Percentiles rank a stretch among this genome's conserved stretches.
phyloP scores from a whole-genome alignment of 2,113 vertebrate genomes.

The Dasyprocta punctata region DNA sequence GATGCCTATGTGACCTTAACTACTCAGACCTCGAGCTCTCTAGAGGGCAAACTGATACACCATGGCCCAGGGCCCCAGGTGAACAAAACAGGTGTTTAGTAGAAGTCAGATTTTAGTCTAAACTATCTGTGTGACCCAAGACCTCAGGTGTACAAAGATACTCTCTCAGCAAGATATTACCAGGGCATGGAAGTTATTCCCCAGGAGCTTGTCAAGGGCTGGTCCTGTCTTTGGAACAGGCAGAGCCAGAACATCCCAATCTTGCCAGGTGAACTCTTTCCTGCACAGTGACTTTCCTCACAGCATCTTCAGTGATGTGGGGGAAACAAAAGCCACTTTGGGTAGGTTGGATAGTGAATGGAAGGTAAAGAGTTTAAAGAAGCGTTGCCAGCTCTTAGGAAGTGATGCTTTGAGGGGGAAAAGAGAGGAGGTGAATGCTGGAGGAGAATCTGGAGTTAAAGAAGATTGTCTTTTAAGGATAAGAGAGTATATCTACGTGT shows the following conservation, averaged over 20 bases:
- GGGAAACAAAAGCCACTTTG: not conserved
- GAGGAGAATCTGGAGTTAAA: conserved; percentile 15
- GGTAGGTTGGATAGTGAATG: not conserved
- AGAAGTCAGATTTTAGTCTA: conserved; percentile 1
- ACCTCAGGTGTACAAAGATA: not conserved
- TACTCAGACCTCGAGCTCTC: not conserved
- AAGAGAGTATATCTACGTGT: not conserved
- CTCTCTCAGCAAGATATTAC: not conserved
- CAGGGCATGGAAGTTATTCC: not conserved
- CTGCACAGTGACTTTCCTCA: not conserved
- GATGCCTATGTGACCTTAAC: not conserved
- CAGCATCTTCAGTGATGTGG: not conserved
- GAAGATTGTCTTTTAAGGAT: not conserved
- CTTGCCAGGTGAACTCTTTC: not conserved
- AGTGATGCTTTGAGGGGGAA: not conserved
- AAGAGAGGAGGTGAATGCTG: not conserved
- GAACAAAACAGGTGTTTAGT: not conserved
- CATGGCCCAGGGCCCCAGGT: not conserved
- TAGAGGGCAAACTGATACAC: not conserved
- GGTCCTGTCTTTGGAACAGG: not conserved
- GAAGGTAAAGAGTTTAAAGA: not conserved
- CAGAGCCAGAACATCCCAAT: not conserved
- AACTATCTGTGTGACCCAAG: not conserved
- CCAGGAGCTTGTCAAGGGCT: not conserved
- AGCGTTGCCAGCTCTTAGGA: not conserved